Conservation (phyloP, 2,888 invertebrate genomes). For the Cheilosia soror region DNA sequence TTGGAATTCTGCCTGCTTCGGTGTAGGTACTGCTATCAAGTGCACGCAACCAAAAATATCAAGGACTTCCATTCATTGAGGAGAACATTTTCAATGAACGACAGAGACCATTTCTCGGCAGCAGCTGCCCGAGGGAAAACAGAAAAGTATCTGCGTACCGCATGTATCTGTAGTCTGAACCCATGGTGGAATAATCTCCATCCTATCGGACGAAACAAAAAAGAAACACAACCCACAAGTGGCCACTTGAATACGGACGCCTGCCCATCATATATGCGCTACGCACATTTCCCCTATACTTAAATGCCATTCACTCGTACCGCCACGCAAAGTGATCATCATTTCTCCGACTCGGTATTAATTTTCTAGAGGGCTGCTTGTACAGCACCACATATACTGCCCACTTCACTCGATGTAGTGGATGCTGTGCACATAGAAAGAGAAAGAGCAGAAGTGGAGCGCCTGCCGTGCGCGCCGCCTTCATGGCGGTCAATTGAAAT, state of each 20-base stretch:
- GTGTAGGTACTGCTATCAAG: conserved; percentile 8
- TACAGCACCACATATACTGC: conserved; percentile 11
- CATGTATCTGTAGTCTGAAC: background rate
- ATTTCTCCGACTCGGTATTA: conserved; percentile 26
- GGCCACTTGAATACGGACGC: conserved; percentile 73
- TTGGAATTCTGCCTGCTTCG: conserved; percentile 34
- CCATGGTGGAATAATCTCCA: conserved; percentile 25
- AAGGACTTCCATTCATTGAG: conserved; percentile 69
- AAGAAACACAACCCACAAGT: conserved; percentile 58
- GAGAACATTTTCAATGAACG: conserved; percentile 44
- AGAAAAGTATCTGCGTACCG: conserved; percentile 38
- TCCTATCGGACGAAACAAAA: conserved; percentile 33
- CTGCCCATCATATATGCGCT: conserved; percentile 48
- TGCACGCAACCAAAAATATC: conserved; percentile 54
- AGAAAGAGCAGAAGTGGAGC: conserved; percentile 56
- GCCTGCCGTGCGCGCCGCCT: conserved; percentile 69
- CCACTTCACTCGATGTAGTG: conserved; percentile 24
- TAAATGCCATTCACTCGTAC: conserved; percentile 40
- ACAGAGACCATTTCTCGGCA: conserved; percentile 64
- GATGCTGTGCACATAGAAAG: conserved; percentile 13
- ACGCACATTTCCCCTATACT: conserved; percentile 55
- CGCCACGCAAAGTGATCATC: conserved; percentile 71
- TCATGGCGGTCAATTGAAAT: conserved; percentile 75
- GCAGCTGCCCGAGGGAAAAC: conserved; percentile 42
- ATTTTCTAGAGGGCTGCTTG: conserved; percentile 22